Evolutionary conservation across 2,113 vertebrate species (phyloP).

Genomic region (Polyodon spathula): DNA sequence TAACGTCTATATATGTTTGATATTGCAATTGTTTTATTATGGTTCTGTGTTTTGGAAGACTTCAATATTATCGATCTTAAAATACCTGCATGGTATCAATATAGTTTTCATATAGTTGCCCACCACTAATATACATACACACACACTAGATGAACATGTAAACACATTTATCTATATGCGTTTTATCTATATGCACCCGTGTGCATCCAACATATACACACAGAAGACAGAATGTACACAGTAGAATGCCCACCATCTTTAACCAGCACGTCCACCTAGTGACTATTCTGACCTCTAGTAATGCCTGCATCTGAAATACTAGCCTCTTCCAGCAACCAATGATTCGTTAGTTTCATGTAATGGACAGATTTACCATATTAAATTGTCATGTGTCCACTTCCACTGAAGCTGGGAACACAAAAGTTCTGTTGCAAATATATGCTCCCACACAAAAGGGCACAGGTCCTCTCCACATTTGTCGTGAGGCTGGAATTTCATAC

Average conservation of each 20-base stretch:
- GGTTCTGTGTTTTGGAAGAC: too few relatives aligned
- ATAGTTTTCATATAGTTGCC: too few relatives aligned
- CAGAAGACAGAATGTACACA: not conserved
- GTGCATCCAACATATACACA: too few relatives aligned
- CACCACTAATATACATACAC: not conserved
- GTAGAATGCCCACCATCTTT: not conserved
- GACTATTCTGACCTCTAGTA: not conserved
- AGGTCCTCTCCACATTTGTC: constrained; percentile 71
- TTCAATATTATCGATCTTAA: too few relatives aligned
- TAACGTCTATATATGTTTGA: too few relatives aligned
- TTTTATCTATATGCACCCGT: too few relatives aligned
- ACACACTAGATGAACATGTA: too few relatives aligned
- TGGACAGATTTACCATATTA: constrained; percentile 63
- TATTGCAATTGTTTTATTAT: too few relatives aligned
- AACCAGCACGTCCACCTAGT: not conserved
- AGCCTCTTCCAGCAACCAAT: not conserved
- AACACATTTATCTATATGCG: too few relatives aligned
- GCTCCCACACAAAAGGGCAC: constrained; percentile 68
- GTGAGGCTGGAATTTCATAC: constrained; percentile 61
- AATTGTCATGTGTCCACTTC: constrained; percentile 78
- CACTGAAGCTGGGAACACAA: constrained; percentile 79
- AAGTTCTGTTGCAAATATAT: constrained; percentile 71
- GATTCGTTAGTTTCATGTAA: not conserved
- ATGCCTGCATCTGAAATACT: not conserved
- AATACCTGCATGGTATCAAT: too few relatives aligned